Base-by-base conservation (phyloP, 2,797 vertebrate species). In the Megaceryle alcyon region DNA sequence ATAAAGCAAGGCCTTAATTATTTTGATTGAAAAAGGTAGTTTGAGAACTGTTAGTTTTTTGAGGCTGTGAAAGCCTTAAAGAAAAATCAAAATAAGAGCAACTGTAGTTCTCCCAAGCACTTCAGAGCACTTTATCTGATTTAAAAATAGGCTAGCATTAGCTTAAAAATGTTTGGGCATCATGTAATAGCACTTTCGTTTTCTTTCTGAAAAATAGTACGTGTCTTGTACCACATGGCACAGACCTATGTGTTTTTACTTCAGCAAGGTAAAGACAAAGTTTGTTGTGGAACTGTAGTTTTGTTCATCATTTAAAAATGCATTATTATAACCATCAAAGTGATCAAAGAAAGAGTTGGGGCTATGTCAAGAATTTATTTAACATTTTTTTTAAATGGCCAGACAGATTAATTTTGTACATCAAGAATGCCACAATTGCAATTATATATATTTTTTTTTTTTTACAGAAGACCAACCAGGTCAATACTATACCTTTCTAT, bases 11-110 rank as follows among this genome's bases (percentile, higher is more conserved):
- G 76, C 77, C 56, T 77, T 96, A 92, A 95, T 92, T 94, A 86
- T 73, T 91, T 59, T 88, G 54, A 95, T 86, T 88, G 80, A 59
- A 92, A 94, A 95, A 94, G 82, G 92, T 91, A 79, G 64, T 82
- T 96, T 87, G 44, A 85, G 68, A 85, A 49, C 41, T 61, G 85
- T 66, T 92, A 51, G 41, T n/a, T 90, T 92, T 94, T 28, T 51
- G 49, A 86, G 53, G 61, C 65, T 91, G 49, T 88, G 54, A 85
- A 29, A 88, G 60, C 56, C 51, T 82, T 43, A 77, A 88, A 91
- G 59, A 49, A 93, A 85, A 93, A 91, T 71, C 61, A 94, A 96
- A 96, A 73, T 79, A 85, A 72, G 56, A 94, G 66, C 66, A 65
- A 70, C n/a, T 48, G 33, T 33, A 83, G 46, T 21, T 90, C 53